Evolutionary conservation across 2,113 vertebrate genomes (phyloP).

Genomic region (Pyxicephalus adspersus): DNA sequence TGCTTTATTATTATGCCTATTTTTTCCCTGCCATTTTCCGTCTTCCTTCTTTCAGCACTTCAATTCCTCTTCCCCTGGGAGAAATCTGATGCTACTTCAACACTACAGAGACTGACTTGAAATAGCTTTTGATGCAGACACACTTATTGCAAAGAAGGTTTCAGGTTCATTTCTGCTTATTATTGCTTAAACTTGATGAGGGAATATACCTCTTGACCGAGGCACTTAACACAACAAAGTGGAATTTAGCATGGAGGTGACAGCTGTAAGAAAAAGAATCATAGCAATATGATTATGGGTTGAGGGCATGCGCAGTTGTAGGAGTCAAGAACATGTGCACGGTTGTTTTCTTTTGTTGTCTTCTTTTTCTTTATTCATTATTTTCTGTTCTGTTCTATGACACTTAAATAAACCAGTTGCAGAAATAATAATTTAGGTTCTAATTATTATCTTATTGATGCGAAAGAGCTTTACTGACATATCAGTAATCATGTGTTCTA

Average conservation of each 20-base stretch:
- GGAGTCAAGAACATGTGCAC: background rate
- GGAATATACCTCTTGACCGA: conserved; percentile 22
- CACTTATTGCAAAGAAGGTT: conserved; percentile 30
- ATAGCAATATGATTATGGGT: conserved; percentile 1
- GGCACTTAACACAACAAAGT: conserved; percentile 43
- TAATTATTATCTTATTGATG: too few species aligned
- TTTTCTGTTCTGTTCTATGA: too few species aligned
- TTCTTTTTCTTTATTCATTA: too few species aligned
- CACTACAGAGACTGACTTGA: conserved; percentile 52
- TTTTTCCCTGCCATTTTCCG: conserved; percentile 20
- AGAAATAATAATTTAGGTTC: too few species aligned
- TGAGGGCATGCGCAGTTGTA: background rate
- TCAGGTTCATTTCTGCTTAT: conserved; percentile 51
- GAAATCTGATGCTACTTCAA: conserved; percentile 52
- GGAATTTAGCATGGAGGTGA: conserved; percentile 43
- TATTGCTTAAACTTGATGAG: conserved; percentile 38
- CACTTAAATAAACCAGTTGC: too few species aligned
- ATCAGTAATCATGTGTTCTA: too few species aligned
- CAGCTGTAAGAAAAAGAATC: conserved; percentile 5
- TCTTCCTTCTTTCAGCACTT: conserved; percentile 2
- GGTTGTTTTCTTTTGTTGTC: conserved; percentile 36
- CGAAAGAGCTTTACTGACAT: too few species aligned
- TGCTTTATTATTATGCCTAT: conserved; percentile 10
- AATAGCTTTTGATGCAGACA: conserved; percentile 46
- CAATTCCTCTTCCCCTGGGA: conserved; percentile 49